Evolutionary conservation across 2,113 vertebrate genomes (phyloP).

Genomic region (Myotis brandtii): DNA sequence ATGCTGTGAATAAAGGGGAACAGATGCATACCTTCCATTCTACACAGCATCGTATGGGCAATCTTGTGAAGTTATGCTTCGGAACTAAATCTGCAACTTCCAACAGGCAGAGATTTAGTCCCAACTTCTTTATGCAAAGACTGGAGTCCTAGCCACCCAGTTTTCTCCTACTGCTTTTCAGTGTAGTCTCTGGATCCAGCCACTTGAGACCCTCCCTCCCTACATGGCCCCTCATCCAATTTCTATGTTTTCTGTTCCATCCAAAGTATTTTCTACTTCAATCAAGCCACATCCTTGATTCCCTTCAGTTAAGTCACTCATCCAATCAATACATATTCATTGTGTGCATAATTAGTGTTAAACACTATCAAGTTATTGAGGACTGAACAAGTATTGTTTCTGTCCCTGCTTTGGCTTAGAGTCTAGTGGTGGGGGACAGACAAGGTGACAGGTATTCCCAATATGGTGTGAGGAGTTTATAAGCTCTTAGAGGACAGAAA

Average conservation of each 20-base stretch:
- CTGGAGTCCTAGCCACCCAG: background rate
- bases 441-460: background rate
- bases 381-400: background rate
- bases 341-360: background rate
- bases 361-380: background rate
- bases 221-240: rapidly evolving
- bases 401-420: background rate
- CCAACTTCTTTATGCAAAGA: background rate
- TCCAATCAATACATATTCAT: background rate
- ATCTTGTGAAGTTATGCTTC: background rate
- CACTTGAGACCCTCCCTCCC: background rate
- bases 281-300: background rate
- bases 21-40: background rate
- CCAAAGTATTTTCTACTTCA: background rate
- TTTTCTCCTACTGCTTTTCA: background rate
- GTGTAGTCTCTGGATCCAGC: background rate
- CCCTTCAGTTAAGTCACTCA: background rate
- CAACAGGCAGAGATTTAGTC: background rate
- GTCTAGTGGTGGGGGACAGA: background rate
- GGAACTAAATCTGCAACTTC: background rate
- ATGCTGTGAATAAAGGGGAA: background rate
- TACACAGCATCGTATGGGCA: background rate
- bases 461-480: background rate
- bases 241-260: background rate
- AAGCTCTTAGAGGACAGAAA: background rate